Percentiles rank a stretch among this genome's conserved stretches.
Conservation (phyloP, 2,888 invertebrate genomes). For the Dynastes hyllus region DNA sequence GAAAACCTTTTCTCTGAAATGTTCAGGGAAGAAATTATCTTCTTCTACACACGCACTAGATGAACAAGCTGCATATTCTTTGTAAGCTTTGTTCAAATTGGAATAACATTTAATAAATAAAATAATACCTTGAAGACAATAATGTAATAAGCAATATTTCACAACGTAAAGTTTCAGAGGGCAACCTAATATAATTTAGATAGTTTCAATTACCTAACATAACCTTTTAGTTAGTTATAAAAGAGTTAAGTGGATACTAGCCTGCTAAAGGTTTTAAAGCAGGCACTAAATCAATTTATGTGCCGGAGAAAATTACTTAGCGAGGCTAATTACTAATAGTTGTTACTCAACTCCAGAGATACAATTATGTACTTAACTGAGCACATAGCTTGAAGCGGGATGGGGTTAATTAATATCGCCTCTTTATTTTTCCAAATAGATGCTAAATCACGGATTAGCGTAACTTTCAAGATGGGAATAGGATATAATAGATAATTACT, state of each 20-base stretch:
- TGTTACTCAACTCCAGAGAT: conserved; percentile 32
- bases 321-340: conserved; percentile 33
- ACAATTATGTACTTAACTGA: conserved; percentile 37
- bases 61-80: too few species aligned
- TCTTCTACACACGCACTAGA: too few species aligned
- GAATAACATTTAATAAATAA: too few species aligned
- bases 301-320: conserved; percentile 21
- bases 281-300: conserved; percentile 40
- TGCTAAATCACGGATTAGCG: conserved; percentile 12
- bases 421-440: conserved; percentile 22
- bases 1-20: too few species aligned
- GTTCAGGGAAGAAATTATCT: too few species aligned
- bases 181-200: not conserved
- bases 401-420: conserved; percentile 32
- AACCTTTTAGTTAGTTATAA: not conserved
- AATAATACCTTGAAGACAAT: too few species aligned
- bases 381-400: conserved; percentile 9
- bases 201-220: not conserved
- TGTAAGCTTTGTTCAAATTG: too few species aligned
- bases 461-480: conserved; percentile 12
- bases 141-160: too few species aligned
- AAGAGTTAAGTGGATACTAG: not conserved
- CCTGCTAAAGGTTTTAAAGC: conserved; percentile 14
- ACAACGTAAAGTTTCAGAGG: too few species aligned
- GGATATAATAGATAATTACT: not conserved